phyloP scores from a whole-genome alignment of 2,888 invertebrate species.

The Phymatocera aterrima region DNA sequence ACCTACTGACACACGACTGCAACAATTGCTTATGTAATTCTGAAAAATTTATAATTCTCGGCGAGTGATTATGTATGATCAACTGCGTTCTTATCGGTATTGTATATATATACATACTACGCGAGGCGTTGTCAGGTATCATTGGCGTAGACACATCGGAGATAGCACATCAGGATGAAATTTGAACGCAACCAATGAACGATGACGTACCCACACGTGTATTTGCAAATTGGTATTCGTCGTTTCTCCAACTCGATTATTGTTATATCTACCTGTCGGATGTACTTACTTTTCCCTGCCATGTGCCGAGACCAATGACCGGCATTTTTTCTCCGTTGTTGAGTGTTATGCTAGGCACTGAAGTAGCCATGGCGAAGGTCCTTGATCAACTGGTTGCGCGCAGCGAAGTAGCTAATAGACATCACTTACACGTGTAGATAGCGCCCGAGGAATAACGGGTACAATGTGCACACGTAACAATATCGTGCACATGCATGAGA shows the following conservation, averaged over 20 bases:
- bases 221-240: not conserved
- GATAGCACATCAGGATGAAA: not conserved
- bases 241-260: not conserved
- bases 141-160: not conserved
- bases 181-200: not conserved
- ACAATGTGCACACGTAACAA: not conserved
- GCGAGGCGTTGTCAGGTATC: not conserved
- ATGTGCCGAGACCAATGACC: constrained; percentile 86
- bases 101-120: no score
- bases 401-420: not conserved
- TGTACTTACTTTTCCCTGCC: constrained; percentile 80
- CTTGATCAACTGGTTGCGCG: not conserved
- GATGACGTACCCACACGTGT: no score
- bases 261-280: not conserved
- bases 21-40: no score
- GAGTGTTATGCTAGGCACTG: constrained; percentile 74
- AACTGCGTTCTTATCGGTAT: not conserved
- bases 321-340: constrained; percentile 81
- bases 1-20: no score
- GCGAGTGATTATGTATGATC: not conserved
- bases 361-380: not conserved
- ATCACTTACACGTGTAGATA: no score
- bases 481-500: not conserved
- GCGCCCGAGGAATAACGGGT: not conserved
- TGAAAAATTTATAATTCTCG: no score